Conservation (phyloP, 2,797 vertebrate species). For the Trichosurus vulpecula region DNA sequence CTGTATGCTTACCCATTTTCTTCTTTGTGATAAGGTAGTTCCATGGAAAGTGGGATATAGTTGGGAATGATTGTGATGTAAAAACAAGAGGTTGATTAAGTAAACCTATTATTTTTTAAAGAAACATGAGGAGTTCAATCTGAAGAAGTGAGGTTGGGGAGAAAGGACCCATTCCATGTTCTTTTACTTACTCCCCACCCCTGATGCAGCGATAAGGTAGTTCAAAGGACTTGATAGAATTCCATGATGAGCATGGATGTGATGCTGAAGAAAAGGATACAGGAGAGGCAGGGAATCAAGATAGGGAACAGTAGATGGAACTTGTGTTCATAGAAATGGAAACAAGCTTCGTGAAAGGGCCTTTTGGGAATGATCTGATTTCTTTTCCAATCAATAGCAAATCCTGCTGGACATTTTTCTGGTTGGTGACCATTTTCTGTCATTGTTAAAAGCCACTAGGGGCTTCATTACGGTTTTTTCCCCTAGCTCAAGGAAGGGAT, state of each 20-base stretch:
- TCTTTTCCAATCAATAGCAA: slow-evolving; percentile 30
- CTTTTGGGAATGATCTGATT: background rate
- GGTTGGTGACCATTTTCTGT: slow-evolving; percentile 37
- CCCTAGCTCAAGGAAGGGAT: background rate
- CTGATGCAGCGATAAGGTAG: background rate
- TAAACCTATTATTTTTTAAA: background rate
- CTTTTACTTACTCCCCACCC: background rate
- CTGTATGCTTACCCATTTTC: background rate
- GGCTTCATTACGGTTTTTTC: slow-evolving; percentile 9
- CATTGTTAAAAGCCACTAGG: slow-evolving; percentile 17
- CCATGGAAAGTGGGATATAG: background rate
- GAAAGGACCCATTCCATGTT: background rate
- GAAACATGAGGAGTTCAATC: background rate
- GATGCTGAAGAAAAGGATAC: background rate
- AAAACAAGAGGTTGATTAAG: background rate
- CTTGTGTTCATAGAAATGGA: background rate
- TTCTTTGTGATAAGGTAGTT: background rate
- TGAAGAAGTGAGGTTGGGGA: background rate
- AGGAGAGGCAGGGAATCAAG: background rate
- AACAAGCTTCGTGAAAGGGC: background rate
- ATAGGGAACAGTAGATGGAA: background rate
- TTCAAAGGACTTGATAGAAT: background rate
- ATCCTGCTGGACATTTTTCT: background rate
- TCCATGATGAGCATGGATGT: too few species aligned
- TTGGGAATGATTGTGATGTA: background rate